Percentiles rank a stretch among this genome's conserved stretches.
phyloP scores from a whole-genome alignment of 37 sponge, comb jelly and placozoan species.

The Ephydatia muelleri region DNA sequence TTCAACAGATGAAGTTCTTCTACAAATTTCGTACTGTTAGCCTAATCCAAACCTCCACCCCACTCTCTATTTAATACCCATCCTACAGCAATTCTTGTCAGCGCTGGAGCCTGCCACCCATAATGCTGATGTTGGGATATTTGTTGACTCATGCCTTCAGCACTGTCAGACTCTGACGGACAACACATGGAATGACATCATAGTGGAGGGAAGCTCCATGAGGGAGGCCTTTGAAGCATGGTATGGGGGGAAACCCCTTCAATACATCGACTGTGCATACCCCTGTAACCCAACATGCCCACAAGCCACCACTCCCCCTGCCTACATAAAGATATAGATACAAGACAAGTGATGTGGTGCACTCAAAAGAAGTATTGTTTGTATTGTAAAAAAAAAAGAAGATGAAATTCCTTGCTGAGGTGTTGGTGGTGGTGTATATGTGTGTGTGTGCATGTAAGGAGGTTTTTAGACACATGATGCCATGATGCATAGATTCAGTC shows the following conservation, averaged over 20 bases:
- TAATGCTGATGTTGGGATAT: conserved; percentile 29
- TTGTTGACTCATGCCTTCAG: conserved; percentile 67
- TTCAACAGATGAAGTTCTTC: conserved; percentile 47
- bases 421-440: neutral
- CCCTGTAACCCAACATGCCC: conserved; percentile 48
- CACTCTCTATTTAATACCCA: neutral
- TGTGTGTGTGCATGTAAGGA: too few species aligned
- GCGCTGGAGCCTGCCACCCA: neutral
- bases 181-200: conserved; percentile 45
- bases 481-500: neutral
- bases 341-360: neutral
- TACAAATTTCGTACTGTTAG: conserved; percentile 52
- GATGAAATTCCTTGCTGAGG: neutral
- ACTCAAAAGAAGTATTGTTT: neutral
- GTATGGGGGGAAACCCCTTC: conserved; percentile 34
- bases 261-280: conserved; percentile 22
- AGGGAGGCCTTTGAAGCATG: conserved; percentile 66
- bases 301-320: neutral
- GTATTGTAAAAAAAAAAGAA: neutral
- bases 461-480: neutral
- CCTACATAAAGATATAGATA: neutral
- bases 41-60: neutral
- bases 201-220: conserved; percentile 33
- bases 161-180: conserved; percentile 80
- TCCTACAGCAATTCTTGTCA: conserved; percentile 22